A percentile compares a stretch with the other conserved stretches of the same genome.
Evolutionary conservation across 2,797 vertebrate genomes (phyloP).

Genomic region (Esox lucius): DNA sequence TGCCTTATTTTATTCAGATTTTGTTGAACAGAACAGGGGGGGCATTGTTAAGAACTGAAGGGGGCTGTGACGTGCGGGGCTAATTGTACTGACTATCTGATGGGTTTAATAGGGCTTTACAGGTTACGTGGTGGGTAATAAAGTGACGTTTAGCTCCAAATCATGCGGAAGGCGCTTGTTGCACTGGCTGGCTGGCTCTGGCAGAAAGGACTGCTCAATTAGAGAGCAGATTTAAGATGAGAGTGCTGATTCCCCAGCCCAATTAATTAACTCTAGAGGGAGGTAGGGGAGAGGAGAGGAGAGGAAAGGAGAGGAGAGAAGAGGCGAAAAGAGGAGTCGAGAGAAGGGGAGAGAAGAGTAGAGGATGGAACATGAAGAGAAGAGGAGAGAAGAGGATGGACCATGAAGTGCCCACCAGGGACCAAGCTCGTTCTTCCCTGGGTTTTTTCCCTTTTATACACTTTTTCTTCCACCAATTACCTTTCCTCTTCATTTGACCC

Average conservation of each 20-base stretch:
- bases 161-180: slow-evolving; percentile 82
- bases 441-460: slow-evolving; percentile 21
- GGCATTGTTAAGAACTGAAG: slow-evolving; percentile 36
- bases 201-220: slow-evolving; percentile 83
- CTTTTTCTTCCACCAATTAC: slow-evolving; percentile 39
- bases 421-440: slow-evolving; percentile 46
- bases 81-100: slow-evolving; percentile 77
- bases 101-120: slow-evolving; percentile 80
- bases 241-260: slow-evolving; percentile 73
- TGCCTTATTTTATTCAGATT: slow-evolving; percentile 29
- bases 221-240: slow-evolving; percentile 78
- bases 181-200: slow-evolving; percentile 78
- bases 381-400: slow-evolving; percentile 37
- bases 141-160: slow-evolving; percentile 92
- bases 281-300: slow-evolving; percentile 37
- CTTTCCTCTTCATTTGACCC: slow-evolving; percentile 49
- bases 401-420: slow-evolving; percentile 69
- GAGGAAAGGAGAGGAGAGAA: slow-evolving; percentile 59
- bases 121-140: slow-evolving; percentile 83
- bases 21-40: neutral
- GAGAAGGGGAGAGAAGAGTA: too few species aligned
- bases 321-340: slow-evolving; percentile 36
- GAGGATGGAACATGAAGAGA: too few species aligned
- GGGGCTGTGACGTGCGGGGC: slow-evolving; percentile 53
- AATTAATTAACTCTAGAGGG: slow-evolving; percentile 75